Conservation (phyloP, 1,140 invertebrate species). For the Meloidogyne hapla region DNA sequence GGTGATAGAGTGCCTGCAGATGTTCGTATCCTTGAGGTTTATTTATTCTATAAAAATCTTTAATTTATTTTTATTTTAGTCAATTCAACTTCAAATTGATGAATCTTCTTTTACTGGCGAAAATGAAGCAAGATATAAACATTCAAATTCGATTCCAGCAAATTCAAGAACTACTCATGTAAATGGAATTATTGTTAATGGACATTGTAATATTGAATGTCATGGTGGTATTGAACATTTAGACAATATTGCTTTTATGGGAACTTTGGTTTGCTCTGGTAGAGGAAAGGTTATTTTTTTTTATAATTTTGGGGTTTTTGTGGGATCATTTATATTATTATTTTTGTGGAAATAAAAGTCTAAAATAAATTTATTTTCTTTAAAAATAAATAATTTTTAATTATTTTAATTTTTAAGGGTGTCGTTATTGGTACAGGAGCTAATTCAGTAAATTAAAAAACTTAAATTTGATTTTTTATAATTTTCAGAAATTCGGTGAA, state of each 20-base stretch:
- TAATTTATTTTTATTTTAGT: conserved; percentile 58
- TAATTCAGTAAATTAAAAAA: conserved; percentile 71
- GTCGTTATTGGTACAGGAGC: conserved; percentile 94
- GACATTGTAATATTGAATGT: conserved; percentile 8
- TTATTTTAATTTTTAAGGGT: too few relatives aligned
- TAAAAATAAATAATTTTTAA: conserved; percentile 12
- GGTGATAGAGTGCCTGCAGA: conserved; percentile 96
- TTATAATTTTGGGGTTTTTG: too few relatives aligned
- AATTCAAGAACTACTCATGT: neutral
- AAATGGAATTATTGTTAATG: conserved; percentile 22
- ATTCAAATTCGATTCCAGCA: conserved; percentile 44
- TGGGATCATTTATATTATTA: too few relatives aligned
- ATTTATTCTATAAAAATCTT: conserved; percentile 26
- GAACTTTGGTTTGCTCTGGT: conserved; percentile 92
- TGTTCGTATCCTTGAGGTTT: conserved; percentile 79
- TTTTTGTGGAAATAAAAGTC: too few relatives aligned
- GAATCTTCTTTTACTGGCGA: conserved; percentile 98
- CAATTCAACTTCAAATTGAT: conserved; percentile 83
- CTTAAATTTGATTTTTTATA: neutral
- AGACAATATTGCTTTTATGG: conserved; percentile 96
- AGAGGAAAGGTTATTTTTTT: conserved; percentile 78
- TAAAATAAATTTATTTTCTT: too few relatives aligned
- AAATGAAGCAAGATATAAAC: conserved; percentile 69
- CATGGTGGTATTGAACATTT: conserved; percentile 73
- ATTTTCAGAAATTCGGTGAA: conserved; percentile 81